Conservation (phyloP, 1,140 invertebrate species). For the Anoplophora glabripennis region DNA sequence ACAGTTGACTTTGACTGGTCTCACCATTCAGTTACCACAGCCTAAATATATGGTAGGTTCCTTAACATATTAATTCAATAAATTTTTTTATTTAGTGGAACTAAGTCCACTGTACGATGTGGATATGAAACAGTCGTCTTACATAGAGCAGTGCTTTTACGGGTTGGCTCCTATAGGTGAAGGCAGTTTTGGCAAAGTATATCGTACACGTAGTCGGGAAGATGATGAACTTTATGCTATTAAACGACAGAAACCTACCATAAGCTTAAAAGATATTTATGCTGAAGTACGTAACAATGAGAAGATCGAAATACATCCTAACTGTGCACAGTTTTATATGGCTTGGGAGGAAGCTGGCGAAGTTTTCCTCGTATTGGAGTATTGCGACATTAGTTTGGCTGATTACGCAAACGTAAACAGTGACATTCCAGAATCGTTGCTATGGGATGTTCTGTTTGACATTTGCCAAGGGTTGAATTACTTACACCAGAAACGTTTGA, state of each 20-base stretch:
- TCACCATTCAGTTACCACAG: not conserved
- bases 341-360: slow-evolving; percentile 74
- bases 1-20: not conserved
- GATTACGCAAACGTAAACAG: slow-evolving; percentile 48
- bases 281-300: slow-evolving; percentile 72
- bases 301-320: slow-evolving; percentile 62
- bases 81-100: slow-evolving; percentile 23
- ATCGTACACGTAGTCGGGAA: slow-evolving; percentile 62
- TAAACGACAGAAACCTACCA: slow-evolving; percentile 59
- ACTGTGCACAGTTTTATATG: slow-evolving; percentile 65
- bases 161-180: slow-evolving; percentile 62
- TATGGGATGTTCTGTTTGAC: slow-evolving; percentile 50
- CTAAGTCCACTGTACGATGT: slow-evolving; percentile 32
- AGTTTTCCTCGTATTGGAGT: slow-evolving; percentile 72
- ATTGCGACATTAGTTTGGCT: slow-evolving; percentile 58
- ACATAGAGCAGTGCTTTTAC: slow-evolving; percentile 66
- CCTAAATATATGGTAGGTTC: not conserved
- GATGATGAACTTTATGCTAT: slow-evolving; percentile 67
- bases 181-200: slow-evolving; percentile 75
- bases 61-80: not conserved
- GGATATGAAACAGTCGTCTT: slow-evolving; percentile 35
- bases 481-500: slow-evolving; percentile 51
- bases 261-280: slow-evolving; percentile 60
- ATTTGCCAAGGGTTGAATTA: slow-evolving; percentile 39
- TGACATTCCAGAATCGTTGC: slow-evolving; percentile 49